Base-by-base conservation (phyloP, 1,140 invertebrate species). In the Triops longicaudatus region DNA sequence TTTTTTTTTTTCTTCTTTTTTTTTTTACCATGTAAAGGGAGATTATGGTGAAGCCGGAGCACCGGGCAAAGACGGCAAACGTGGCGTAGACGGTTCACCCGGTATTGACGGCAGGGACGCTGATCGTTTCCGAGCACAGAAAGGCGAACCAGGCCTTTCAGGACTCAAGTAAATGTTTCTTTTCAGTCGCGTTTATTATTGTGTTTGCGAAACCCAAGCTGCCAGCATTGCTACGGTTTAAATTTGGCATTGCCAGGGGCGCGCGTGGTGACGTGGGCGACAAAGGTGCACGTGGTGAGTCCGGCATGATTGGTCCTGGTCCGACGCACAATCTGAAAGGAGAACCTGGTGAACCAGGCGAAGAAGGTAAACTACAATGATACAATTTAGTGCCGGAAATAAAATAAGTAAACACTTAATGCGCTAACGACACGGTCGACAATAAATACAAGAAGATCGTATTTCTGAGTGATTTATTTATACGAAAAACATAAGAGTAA, bases 101-200 rank as follows among this genome's bases (percentile, higher is more conserved):
- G 79, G 78, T 41, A n/a, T 17, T 74, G 37, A 73, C 63, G 79
- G 79, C 31, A 75, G 75, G 43, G 78, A 78, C 27, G 79, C 78
- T 43, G 28, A 71, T 73, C 12, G 26, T 41, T 74, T 75, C 44
- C 44, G 72, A n/a, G 72, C 42, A 12, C n/a, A 37, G 17, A 71
- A 1, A 12, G 76, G 76, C 41, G 26, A 80, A 77, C 81, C 81
- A 76, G 82, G 82, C 41, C 79, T n/a, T 1, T 9, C 31, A n/a
- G 76, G 76, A 27, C 43, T 73, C 9, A 27, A 63, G 76, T 77
- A 73, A 26, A 73, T 73, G 11, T 42, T n/a, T 28, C n/a, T 73
- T n/a, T 31, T 11, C 22, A 1, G 71, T 5, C 10, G 6, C 4
- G 22, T n/a, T n/a, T 6, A 10, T 63, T 63, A 9, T 63, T 63